Base-by-base conservation (phyloP, 2,888 invertebrate genomes). In the Amphipyra tragopoginis region DNA sequence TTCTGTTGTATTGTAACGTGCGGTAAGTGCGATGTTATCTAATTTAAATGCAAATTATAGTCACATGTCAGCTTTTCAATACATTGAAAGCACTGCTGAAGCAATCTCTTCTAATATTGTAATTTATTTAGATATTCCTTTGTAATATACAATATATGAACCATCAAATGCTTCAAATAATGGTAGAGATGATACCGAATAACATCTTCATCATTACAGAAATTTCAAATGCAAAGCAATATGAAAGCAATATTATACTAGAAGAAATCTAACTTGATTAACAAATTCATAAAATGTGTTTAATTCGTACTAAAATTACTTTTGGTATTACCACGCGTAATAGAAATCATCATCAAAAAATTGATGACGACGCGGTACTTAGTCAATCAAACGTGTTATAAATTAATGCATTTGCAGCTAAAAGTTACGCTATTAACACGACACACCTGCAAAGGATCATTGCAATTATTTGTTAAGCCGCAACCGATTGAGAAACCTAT, bases 401-500 rank as follows among this genome's bases (percentile, higher is more conserved):
- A 53, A 44, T 26, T 43, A 15, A 38, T 44, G 43, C 54, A 42
- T 44, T 44, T 40, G 8, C 8, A 38, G 38, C 21, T 21, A 29
- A 52, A 47, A 39, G 1, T 38, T 34, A 53, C 9, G 11, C 11
- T 6, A 43, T 50, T 33, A 11, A 39, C 10, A 53, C 9, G 9
- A 33, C 42, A 47, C 33, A 64, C 43, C 49, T 40, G 38, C 50
- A 50, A 57, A 60, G 42, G 21, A 59, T 44, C 34, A 21, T 34
- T 42, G 34, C 57, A 54, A 61, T 69, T 14, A 60, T 69, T 60
- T 59, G 50, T 51, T 57, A 63, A 59, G 47, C 65, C 50, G 9
- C 42, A 43, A 58, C 10, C 59, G 54, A 55, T 66, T 50, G 63
- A 60, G 72, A 69, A 64, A 64, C 15, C 21, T 59, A 67, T 76